These are phyloP conservation scores for Scaptomyza pallida DNA, from an alignment of 1,140 invertebrate genomes.

Conservation along the genomic window DNA sequence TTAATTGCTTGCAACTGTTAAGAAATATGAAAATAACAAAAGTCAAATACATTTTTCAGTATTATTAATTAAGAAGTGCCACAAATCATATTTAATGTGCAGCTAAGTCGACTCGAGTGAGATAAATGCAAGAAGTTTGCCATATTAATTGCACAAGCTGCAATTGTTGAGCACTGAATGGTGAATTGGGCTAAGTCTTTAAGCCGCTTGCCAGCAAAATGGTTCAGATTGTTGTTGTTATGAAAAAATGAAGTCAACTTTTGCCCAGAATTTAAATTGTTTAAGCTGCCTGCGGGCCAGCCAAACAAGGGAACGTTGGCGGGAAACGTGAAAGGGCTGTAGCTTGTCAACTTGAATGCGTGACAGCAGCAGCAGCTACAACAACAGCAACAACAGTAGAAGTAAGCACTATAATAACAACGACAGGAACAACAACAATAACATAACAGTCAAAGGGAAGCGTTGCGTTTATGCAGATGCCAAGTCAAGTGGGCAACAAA, in stretches of 20 bases:
- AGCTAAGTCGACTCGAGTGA: not conserved
- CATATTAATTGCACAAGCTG: constrained; percentile 14
- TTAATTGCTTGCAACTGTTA: not conserved
- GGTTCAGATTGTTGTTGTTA: not conserved
- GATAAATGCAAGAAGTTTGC: constrained; percentile 22
- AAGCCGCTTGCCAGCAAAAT: constrained; percentile 39
- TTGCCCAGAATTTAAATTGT: constrained; percentile 39
- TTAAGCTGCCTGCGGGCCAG: constrained; percentile 39
- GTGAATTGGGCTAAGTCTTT: constrained; percentile 17
- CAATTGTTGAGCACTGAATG: constrained; percentile 12
- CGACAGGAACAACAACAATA: constrained; percentile 20
- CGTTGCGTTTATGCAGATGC: constrained; percentile 76
- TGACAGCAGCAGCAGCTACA: constrained; percentile 44
- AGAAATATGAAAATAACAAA: not conserved
- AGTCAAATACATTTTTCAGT: constrained; percentile 8
- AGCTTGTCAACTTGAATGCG: constrained; percentile 43
- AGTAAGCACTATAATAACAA: constrained; percentile 19
- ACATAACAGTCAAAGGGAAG: constrained; percentile 37
- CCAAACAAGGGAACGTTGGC: not conserved
- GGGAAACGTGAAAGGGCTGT: not conserved
- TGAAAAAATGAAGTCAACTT: constrained; percentile 22
- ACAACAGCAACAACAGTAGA: constrained; percentile 16
- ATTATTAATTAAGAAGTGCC: constrained; percentile 7
- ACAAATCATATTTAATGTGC: constrained; percentile 6
- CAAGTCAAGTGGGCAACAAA: constrained; percentile 64